Conservation (phyloP, 2,888 invertebrate genomes). For the Polydrusus pterygomalis region DNA sequence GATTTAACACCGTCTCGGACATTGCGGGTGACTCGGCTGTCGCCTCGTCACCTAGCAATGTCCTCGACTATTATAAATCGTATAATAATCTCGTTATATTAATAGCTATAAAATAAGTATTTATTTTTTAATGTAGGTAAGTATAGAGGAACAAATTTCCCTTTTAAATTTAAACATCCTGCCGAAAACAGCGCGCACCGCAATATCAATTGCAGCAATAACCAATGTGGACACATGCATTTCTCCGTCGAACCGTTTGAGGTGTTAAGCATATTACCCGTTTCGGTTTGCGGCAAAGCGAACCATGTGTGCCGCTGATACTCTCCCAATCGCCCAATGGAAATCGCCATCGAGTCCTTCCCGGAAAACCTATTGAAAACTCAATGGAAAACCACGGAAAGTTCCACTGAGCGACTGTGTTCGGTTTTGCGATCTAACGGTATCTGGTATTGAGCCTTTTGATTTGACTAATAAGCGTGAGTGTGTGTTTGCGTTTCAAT, state of each 20-base stretch:
- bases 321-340: slow-evolving; percentile 58
- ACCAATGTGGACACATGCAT: slow-evolving; percentile 69
- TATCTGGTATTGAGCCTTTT: slow-evolving; percentile 70
- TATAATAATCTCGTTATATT: too few species aligned
- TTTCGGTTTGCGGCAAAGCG: slow-evolving; percentile 68
- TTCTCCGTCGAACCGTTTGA: slow-evolving; percentile 65
- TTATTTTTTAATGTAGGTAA: too few species aligned
- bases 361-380: not conserved
- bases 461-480: slow-evolving; percentile 64
- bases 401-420: slow-evolving; percentile 61
- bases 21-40: too few species aligned
- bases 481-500: slow-evolving; percentile 50
- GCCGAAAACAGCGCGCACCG: slow-evolving; percentile 54
- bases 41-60: too few species aligned
- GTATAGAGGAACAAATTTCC: slow-evolving; percentile 20
- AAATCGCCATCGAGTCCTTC: slow-evolving; percentile 43
- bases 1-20: too few species aligned
- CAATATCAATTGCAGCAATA: slow-evolving; percentile 68
- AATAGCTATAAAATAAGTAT: too few species aligned
- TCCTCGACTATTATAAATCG: too few species aligned
- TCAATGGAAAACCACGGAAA: slow-evolving; percentile 25
- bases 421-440: slow-evolving; percentile 62
- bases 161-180: slow-evolving; percentile 49
- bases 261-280: slow-evolving; percentile 72
- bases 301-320: slow-evolving; percentile 63